These are phyloP conservation scores for Elaphurus davidianus DNA, from an alignment of 2,113 vertebrate genomes.

Conservation along the genomic window DNA sequence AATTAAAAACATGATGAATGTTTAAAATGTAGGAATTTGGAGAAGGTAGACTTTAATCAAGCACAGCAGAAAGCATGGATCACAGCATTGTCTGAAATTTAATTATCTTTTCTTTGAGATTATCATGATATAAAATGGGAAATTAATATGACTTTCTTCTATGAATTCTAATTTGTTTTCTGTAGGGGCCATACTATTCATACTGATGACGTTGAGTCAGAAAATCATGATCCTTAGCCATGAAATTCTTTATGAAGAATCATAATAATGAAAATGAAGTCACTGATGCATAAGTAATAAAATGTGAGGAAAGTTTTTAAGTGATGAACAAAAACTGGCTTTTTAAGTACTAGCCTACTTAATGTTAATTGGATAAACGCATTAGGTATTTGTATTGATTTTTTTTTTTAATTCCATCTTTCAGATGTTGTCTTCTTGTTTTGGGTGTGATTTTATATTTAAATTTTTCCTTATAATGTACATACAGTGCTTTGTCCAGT, in stretches of 20 bases:
- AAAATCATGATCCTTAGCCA: background rate
- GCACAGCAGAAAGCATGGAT: background rate
- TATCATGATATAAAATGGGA: background rate
- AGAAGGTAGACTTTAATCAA: background rate
- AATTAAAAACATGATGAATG: background rate
- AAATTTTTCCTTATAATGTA: slow-evolving; percentile 29
- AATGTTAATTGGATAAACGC: background rate
- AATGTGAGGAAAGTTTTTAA: background rate
- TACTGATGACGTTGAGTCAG: background rate
- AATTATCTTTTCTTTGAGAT: background rate
- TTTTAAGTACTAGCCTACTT: background rate
- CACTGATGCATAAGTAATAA: background rate
- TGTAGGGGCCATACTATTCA: background rate
- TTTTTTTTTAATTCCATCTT: background rate
- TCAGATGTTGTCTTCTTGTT: slow-evolving; percentile 20
- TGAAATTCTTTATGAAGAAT: background rate
- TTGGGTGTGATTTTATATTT: background rate
- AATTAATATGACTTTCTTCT: background rate
- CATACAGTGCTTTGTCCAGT: slow-evolving; percentile 10
- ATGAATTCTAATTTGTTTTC: background rate
- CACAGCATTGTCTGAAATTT: slow-evolving; percentile 2
- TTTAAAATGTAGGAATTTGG: background rate
- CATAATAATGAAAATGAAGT: background rate
- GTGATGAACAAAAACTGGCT: background rate
- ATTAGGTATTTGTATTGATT: background rate